Evolutionary conservation across 2,888 invertebrate genomes (phyloP), one percentile per base, ranked within the genome.

Genomic region (Drosophila setosimentum): DNA sequence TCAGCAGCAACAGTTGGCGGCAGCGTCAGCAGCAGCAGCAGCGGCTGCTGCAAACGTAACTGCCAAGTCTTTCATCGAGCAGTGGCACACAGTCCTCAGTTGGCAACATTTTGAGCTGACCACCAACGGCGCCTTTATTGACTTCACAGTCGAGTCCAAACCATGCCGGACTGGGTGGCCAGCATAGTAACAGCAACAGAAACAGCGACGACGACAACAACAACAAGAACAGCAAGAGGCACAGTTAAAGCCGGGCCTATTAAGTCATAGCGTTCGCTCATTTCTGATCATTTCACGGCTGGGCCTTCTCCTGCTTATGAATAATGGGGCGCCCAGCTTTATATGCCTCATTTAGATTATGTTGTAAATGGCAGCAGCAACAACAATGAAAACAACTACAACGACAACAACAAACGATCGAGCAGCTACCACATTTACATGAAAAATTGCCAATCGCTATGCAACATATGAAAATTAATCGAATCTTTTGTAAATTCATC

Each of bases 111-210:
- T 87, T 90, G 76, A 78, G 78, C 37, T 78, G 91, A 84, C 91
- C 91, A 91, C 91, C 91, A 91, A 90, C 92, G 85, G 92, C 78
- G 92, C 89, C 92, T 92, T 92, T 92, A 92, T 92, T 92, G 92
- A 85, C 81, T 91, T 84, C 87, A 83, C 82, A 89, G 83, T 75
- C 64, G 67, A 79, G 42, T 65, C 71, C 65, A 75, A 79, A 37
- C 72, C 78, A 76, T 64, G 45, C 58, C 80, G 29, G 60, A 79
- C 80, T 78, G 78, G 78, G 80, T 79, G 80, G 80, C 76, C 78
- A 48, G 50, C 54, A 60, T 42, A 64, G 64, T 54, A 51, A 59
- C 63, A 65, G 48, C 78, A 73, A 55, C 63, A 66, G 57, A 58
- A 60, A 54, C 74, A 74, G 60, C 83, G 66, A 59, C 64, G 37